These are phyloP conservation scores for Microtus richardsoni DNA, from an alignment of 2,113 vertebrate species.

Conservation along the genomic window DNA sequence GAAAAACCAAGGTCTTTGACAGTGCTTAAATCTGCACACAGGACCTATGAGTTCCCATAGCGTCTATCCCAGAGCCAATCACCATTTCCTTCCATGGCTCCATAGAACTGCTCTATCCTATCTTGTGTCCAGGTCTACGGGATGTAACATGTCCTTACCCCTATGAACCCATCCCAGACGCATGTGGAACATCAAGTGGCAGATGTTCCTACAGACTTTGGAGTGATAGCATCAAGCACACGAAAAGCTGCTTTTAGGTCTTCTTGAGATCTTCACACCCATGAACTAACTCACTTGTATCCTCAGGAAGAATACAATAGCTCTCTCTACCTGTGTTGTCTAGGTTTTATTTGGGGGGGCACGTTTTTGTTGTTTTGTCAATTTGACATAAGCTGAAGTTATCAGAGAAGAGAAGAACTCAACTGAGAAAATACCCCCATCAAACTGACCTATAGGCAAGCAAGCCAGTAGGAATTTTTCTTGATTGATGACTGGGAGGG, in stretches of 20 bases:
- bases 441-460: not conserved
- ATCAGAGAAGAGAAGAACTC: not conserved
- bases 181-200: not conserved
- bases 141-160: not conserved
- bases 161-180: not conserved
- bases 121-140: not conserved
- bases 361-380: no score
- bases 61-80: fast-evolving
- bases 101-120: no score
- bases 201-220: not conserved
- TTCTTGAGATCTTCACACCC: not conserved
- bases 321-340: no score
- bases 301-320: fast-evolving
- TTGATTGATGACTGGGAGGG: not conserved
- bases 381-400: not conserved
- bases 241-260: not conserved
- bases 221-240: not conserved
- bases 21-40: fast-evolving
- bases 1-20: not conserved
- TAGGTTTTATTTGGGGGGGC: no score
- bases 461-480: not conserved
- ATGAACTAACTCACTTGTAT: not conserved
- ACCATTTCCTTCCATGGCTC: no score
- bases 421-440: not conserved
- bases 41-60: not conserved